Conservation (phyloP, 2,888 invertebrate genomes). For the Phorcus lineatus region DNA sequence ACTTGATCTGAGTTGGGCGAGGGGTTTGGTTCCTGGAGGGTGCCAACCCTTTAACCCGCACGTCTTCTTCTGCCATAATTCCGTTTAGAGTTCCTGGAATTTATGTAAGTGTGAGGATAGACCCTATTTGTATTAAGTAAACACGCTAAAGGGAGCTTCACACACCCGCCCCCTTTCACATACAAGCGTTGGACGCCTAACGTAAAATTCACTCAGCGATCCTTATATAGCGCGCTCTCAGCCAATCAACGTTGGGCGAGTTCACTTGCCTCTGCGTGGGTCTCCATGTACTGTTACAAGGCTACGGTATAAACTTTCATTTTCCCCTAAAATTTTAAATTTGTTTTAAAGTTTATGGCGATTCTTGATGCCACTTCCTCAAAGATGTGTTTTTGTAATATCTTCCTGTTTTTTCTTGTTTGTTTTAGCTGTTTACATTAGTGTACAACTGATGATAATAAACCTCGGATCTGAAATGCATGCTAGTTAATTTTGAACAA, state of each 20-base stretch:
- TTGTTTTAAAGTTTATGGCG: too few relatives aligned
- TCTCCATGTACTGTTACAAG: too few relatives aligned
- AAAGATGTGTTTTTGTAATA: too few relatives aligned
- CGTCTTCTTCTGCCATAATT: slow-evolving; percentile 15
- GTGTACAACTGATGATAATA: too few relatives aligned
- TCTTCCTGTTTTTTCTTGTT: too few relatives aligned
- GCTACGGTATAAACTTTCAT: too few relatives aligned
- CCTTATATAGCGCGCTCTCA: not conserved
- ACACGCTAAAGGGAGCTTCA: not conserved
- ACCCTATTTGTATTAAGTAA: not conserved
- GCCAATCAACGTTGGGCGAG: slow-evolving; percentile 13
- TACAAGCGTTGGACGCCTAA: slow-evolving; percentile 2
- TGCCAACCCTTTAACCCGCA: not conserved
- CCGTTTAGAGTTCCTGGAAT: not conserved
- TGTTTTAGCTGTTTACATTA: too few relatives aligned
- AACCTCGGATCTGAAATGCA: too few relatives aligned
- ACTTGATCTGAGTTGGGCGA: not conserved
- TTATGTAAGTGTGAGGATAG: not conserved
- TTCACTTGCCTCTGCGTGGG: slow-evolving; percentile 6
- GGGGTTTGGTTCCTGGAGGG: not conserved
- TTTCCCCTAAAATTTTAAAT: too few relatives aligned
- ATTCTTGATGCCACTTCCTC: too few relatives aligned
- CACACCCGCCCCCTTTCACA: slow-evolving; percentile 11
- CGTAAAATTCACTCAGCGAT: not conserved
- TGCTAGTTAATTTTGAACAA: too few relatives aligned